Conservation (phyloP, 2,113 vertebrate species). For the Otocyon megalotis region DNA sequence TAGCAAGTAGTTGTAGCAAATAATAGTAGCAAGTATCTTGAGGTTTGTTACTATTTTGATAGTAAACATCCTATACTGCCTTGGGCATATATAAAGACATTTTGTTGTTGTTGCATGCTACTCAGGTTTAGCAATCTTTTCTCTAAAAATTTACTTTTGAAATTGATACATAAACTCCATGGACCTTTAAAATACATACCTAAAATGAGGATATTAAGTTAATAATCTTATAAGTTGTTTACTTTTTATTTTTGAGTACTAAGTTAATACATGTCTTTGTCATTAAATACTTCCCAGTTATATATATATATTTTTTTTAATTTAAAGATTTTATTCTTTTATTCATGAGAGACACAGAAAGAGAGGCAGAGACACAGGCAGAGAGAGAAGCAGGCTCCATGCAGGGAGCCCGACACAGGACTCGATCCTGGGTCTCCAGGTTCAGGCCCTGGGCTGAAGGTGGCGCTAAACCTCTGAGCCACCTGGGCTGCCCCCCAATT, state of each 20-base stretch:
- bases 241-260: constrained; percentile 43
- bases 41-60: background rate
- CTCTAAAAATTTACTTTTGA: constrained; percentile 39
- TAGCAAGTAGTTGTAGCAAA: background rate
- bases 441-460: no score
- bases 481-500: background rate
- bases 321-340: no score
- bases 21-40: background rate
- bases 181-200: constrained; percentile 1
- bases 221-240: background rate
- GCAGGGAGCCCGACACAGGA: no score
- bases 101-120: background rate
- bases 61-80: background rate
- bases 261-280: background rate
- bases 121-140: background rate
- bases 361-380: no score
- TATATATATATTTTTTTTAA: background rate
- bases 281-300: constrained; percentile 52
- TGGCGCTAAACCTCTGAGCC: no score
- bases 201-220: constrained; percentile 27
- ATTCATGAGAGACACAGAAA: no score
- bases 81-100: background rate
- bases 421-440: no score
- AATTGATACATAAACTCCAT: constrained; percentile 27
- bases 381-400: no score